These are phyloP conservation scores for Drosophila bocqueti DNA, from an alignment of 1,140 invertebrate genomes.

Conservation along the genomic window DNA sequence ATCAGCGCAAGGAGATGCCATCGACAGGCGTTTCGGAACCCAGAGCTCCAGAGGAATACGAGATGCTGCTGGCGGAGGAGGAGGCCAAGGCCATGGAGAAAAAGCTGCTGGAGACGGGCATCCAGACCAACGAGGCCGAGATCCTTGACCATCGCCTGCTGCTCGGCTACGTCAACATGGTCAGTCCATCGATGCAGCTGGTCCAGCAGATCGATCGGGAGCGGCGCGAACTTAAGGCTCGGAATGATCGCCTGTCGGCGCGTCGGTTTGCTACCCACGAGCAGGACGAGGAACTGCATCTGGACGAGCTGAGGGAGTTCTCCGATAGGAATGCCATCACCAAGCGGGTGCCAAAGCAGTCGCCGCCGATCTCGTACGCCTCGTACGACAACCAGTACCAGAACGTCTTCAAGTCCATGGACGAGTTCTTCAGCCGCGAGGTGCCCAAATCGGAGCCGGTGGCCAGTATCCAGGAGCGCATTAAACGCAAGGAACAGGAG, in stretches of 20 bases:
- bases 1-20: conserved; percentile 14
- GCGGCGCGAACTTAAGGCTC: conserved; percentile 29
- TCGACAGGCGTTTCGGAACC: neutral
- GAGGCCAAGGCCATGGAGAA: neutral
- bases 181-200: conserved; percentile 54
- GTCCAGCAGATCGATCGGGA: conserved; percentile 46
- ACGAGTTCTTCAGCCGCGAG: conserved; percentile 67
- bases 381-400: conserved; percentile 41
- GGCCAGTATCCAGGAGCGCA: conserved; percentile 65
- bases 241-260: conserved; percentile 21
- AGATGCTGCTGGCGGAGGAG: neutral
- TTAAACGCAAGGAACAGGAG: conserved; percentile 73
- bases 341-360: conserved; percentile 56
- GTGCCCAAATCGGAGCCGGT: conserved; percentile 70
- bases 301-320: conserved; percentile 72
- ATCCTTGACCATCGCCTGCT: conserved; percentile 66
- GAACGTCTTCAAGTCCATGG: conserved; percentile 73
- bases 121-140: conserved; percentile 76
- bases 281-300: conserved; percentile 62
- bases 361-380: conserved; percentile 13
- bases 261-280: conserved; percentile 65
- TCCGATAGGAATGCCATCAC: conserved; percentile 63
- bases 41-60: neutral
- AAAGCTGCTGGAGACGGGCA: conserved; percentile 37
- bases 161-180: conserved; percentile 57